phyloP scores from a whole-genome alignment of 2,113 vertebrate genomes.

The Stomatorhinus ivindoensis region DNA sequence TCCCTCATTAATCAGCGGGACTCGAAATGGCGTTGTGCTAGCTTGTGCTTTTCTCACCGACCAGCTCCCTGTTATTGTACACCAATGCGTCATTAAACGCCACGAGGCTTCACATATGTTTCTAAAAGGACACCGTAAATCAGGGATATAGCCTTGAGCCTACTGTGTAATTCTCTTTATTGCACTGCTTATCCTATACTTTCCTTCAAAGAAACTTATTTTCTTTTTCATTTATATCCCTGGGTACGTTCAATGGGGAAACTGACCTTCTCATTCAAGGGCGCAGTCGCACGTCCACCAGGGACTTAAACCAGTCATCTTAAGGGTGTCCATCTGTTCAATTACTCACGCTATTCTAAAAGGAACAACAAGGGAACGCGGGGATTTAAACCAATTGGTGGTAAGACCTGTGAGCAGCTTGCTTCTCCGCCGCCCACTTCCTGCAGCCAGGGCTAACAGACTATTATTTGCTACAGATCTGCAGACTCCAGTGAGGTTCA shows the following conservation, averaged over 20 bases:
- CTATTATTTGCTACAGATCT: not conserved
- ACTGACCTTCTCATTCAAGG: not conserved
- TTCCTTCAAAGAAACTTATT: not conserved
- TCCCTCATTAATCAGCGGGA: not conserved
- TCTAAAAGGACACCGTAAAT: not conserved
- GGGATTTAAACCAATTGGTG: not conserved
- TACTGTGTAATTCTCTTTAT: not conserved
- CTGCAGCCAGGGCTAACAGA: not conserved
- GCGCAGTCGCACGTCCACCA: not conserved
- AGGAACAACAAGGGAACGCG: not conserved
- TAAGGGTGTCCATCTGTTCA: not conserved
- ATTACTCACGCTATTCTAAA: not conserved
- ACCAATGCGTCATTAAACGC: not conserved
- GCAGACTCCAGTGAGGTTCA: not conserved
- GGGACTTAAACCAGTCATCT: not conserved
- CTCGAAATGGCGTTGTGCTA: not conserved
- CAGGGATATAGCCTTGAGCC: not conserved
- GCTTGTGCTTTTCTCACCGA: not conserved
- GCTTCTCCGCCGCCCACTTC: not conserved
- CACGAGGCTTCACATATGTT: not conserved
- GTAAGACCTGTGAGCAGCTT: not conserved
- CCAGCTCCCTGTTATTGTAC: not conserved
- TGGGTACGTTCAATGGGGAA: not conserved
- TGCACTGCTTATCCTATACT: not conserved
- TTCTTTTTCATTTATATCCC: not conserved